phyloP scores from a whole-genome alignment of 2,113 vertebrate genomes.

The Sander lucioperca region DNA sequence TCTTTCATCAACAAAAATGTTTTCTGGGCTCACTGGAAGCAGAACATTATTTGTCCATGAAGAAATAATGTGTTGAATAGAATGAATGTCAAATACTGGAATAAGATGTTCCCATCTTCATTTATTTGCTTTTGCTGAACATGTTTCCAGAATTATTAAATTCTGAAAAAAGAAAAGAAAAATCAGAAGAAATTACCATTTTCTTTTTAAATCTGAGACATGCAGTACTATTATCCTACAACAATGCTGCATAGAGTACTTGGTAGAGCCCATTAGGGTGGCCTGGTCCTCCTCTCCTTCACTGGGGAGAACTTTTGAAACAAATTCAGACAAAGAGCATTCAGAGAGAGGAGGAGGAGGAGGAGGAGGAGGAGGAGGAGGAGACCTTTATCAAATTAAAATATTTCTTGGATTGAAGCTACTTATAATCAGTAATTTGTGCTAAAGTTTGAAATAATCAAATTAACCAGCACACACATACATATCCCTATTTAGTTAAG shows the following conservation, averaged over 20 bases:
- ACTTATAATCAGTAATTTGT: background rate
- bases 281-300: slow-evolving; percentile 27
- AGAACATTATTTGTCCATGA: background rate
- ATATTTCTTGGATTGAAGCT: slow-evolving; percentile 12
- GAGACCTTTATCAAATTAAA: slow-evolving; percentile 18
- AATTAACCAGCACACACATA: background rate
- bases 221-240: slow-evolving; percentile 18
- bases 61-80: background rate
- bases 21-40: background rate
- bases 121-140: background rate
- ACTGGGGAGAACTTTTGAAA: slow-evolving; percentile 41
- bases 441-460: background rate
- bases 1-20: background rate
- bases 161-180: background rate
- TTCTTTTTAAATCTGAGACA: background rate
- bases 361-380: slow-evolving; percentile 6
- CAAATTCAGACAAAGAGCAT: slow-evolving; percentile 46
- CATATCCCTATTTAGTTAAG: background rate
- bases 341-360: slow-evolving; percentile 24
- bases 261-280: slow-evolving; percentile 30
- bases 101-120: background rate
- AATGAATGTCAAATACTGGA: background rate
- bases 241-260: slow-evolving; percentile 28
- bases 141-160: background rate
- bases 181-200: background rate